Base-by-base conservation (phyloP, 2,113 vertebrate genomes). In the Saccopteryx bilineata region DNA sequence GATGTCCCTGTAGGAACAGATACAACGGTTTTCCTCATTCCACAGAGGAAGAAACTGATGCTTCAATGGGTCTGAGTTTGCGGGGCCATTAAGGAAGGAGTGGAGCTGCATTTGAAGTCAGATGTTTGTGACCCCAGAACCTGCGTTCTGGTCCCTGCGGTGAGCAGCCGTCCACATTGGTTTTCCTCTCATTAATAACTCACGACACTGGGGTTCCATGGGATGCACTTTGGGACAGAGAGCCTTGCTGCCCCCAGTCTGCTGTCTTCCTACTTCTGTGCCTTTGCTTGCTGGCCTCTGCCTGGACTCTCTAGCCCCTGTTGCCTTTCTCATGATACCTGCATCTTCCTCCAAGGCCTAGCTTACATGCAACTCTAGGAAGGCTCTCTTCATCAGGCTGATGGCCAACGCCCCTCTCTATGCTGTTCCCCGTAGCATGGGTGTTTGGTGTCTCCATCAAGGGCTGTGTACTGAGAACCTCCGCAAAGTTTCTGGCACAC, bases 351-450 rank as follows among this genome's bases (percentile, higher is more conserved):
- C 31, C 39, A 23, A 87, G 39, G 28, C 76, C 74, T 50, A 33
- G 15, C 21, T 87, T n/a, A 80, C 39, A n/a, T 7, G 52, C 17
- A 58, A 0, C 52, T 65, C 33, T 28, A 0, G 0, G n/a, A 33
- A 48, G 4, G 31, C 7, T 72, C 26, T 21, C 50, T 72, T 26
- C 24, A 82, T 58, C 69, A 23, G 61, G 39, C 76, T 58, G 21
- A 17, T 9, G 11, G 39, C n/a, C 86, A 75, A 79, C 65, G 39
- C 5, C 13, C 9, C 31, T 39, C 61, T 79, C 56, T 58, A 11
- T 17, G 1, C n/a, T 31, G 2, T 28, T 48, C 1, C 33, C 5
- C 24, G 5, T 1, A 11, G 50, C 24, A 13, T 7, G 14, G 39
- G 39, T 39, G 39, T 39, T 71, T 63, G 23, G 26, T 23, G 17